Percentiles rank a stretch among this genome's conserved stretches.
phyloP scores from a whole-genome alignment of 2,797 vertebrate species.

The Syngnathus rostellatus region DNA sequence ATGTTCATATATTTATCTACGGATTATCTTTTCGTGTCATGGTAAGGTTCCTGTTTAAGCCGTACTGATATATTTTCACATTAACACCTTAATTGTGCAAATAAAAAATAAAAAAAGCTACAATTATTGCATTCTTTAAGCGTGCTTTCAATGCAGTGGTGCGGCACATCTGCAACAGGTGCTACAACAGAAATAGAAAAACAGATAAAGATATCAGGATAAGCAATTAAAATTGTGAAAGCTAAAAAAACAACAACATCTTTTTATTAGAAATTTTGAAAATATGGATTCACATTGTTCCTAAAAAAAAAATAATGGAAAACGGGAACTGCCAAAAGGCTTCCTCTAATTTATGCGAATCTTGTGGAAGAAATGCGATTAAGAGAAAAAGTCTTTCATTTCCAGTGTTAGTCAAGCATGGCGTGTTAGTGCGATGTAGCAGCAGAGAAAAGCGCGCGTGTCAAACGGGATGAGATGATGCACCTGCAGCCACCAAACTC shows the following conservation, averaged over 20 bases:
- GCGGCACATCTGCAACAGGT: constrained; percentile 59
- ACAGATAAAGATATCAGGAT: constrained; percentile 4
- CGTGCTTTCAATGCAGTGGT: not conserved
- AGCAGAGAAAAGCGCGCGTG: constrained; percentile 16
- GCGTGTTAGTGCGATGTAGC: not conserved
- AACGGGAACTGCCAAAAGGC: constrained; percentile 35
- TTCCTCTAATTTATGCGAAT: not conserved
- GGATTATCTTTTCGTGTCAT: constrained; percentile 3
- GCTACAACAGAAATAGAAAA: constrained; percentile 24
- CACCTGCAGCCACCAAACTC: constrained; percentile 67
- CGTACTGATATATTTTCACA: constrained; percentile 6
- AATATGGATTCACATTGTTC: constrained; percentile 10
- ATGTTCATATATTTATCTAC: constrained; percentile 13
- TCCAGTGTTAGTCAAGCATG: not conserved
- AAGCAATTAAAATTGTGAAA: not conserved
- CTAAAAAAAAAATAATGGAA: constrained; percentile 38
- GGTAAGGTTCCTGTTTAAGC: constrained; percentile 38
- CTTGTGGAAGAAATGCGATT: not conserved
- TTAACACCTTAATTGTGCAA: not conserved
- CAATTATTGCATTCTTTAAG: not conserved
- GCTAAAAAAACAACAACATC: not conserved
- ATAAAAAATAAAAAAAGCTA: not conserved
- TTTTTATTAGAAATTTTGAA: not conserved
- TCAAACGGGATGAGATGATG: constrained; percentile 50
- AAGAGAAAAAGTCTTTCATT: not conserved